Base-by-base conservation (phyloP, 2,888 invertebrate genomes). In the Metalampra italica region DNA sequence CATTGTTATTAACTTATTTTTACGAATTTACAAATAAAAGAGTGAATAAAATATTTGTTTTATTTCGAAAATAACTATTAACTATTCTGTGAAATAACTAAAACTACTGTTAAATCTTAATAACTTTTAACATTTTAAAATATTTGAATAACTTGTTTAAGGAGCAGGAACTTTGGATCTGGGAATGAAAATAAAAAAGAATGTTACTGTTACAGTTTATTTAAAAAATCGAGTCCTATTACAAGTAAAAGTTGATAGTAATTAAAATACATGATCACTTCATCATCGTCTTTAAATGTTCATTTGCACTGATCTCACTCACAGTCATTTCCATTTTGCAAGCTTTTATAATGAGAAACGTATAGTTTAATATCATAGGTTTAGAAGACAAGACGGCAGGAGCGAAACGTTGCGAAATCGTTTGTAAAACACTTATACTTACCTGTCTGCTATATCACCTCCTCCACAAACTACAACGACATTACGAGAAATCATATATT, bases 241-340 rank as follows among this genome's bases (percentile, higher is more conserved):
- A 79, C 68, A 77, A 70, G 60, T 68, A 64, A 66, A 68, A 71
- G 65, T 63, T 50, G 36, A 60, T 49, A 59, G 57, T 53, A 54
- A 46, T 59, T 56, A 52, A 54, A 59, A 59, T 69, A 71, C 64
- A 72, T 62, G 59, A 66, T 63, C 81, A 82, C 80, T 80, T 72
- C 80, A 79, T 69, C 68, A 69, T 64, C 60, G 58, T 58, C 61
- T 60, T n/a, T 52, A 68, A 22, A 2, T 22, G 71, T 71, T 22
- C 7, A 36, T 49, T 43, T 46, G 22, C 61, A 36, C 36, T 36
- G 36, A 52, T 44, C 67, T 75, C 81, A 80, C 80, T 75, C 82
- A 75, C 80, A 74, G 70, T 78, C 73, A 73, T 78, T 77, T 82
- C 83, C 84, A 63, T 84, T 85, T 85, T 82, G 86, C 82, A 83